These are phyloP conservation scores for Psittacara wagleri DNA, from an alignment of 2,113 vertebrate species.

Conservation along the genomic window DNA sequence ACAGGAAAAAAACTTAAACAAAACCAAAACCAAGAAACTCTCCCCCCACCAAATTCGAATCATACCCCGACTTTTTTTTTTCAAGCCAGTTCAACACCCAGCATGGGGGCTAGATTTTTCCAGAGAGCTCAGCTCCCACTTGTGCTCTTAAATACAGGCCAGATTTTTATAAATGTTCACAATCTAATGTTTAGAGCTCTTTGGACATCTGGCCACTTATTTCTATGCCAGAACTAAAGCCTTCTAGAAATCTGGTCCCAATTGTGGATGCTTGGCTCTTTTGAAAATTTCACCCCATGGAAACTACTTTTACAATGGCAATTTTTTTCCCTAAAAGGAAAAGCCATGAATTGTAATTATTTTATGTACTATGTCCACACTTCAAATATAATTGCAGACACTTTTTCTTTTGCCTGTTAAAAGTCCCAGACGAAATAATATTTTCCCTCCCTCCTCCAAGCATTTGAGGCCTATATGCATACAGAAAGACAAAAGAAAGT, in stretches of 20 bases:
- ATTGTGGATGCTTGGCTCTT: not conserved
- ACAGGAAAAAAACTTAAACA: not conserved
- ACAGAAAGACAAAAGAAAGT: not conserved
- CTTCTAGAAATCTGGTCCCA: conserved; percentile 54
- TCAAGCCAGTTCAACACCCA: not conserved
- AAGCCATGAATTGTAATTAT: conserved; percentile 14
- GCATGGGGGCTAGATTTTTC: conserved; percentile 24
- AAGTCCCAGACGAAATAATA: not conserved
- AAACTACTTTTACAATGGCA: conserved; percentile 9
- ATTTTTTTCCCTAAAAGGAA: not conserved
- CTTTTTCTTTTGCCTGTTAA: conserved; percentile 39
- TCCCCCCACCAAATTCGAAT: not conserved
- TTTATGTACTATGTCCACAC: conserved; percentile 15
- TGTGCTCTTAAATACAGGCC: conserved; percentile 29
- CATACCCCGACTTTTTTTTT: not conserved
- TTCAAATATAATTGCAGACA: conserved; percentile 15
- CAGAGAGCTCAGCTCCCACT: conserved; percentile 10
- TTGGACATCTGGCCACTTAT: conserved; percentile 57
- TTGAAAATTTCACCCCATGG: conserved; percentile 8
- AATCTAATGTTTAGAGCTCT: conserved; percentile 18
- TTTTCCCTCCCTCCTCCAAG: not conserved
- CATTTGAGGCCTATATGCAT: not conserved
- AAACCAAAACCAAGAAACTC: not conserved
- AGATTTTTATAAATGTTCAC: conserved; percentile 50
- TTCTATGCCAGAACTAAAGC: conserved; percentile 37